phyloP scores from a whole-genome alignment of 2,113 vertebrate species.

The Triplophysa tibetana region DNA sequence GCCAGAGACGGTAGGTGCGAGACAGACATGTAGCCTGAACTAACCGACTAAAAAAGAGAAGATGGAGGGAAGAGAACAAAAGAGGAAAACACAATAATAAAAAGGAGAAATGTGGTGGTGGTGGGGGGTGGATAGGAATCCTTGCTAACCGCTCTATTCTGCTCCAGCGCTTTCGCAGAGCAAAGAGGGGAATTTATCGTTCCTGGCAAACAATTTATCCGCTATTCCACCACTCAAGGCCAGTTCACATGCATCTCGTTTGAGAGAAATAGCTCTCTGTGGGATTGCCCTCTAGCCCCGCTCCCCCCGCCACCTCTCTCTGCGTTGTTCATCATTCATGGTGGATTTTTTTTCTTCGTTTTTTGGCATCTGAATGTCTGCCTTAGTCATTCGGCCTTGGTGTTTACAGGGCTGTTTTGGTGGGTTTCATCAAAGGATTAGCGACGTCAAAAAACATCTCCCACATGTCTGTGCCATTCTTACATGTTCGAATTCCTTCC shows the following conservation, averaged over 20 bases:
- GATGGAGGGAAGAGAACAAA: slow-evolving; percentile 4
- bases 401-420: slow-evolving; percentile 16
- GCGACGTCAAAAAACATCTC: slow-evolving; percentile 2
- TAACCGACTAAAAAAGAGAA: not conserved
- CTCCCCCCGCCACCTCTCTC: not conserved
- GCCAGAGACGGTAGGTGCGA: slow-evolving; percentile 10
- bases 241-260: slow-evolving; percentile 53
- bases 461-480: slow-evolving; percentile 2
- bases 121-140: slow-evolving; percentile 33
- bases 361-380: slow-evolving; percentile 25
- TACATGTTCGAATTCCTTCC: not conserved
- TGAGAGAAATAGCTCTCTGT: slow-evolving; percentile 43
- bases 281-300: slow-evolving; percentile 31
- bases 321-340: not conserved
- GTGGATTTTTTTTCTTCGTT: not conserved
- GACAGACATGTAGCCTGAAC: slow-evolving; percentile 19
- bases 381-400: slow-evolving; percentile 41
- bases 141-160: slow-evolving; percentile 44
- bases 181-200: slow-evolving; percentile 47
- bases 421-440: slow-evolving; percentile 2
- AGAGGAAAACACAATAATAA: slow-evolving; percentile 39
- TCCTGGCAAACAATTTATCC: slow-evolving; percentile 52
- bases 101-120: slow-evolving; percentile 28
- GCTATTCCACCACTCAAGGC: slow-evolving; percentile 50
- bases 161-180: slow-evolving; percentile 27